These are phyloP conservation scores for Drosophila tropicalis DNA, from an alignment of 1,140 invertebrate genomes.

Conservation along the genomic window DNA sequence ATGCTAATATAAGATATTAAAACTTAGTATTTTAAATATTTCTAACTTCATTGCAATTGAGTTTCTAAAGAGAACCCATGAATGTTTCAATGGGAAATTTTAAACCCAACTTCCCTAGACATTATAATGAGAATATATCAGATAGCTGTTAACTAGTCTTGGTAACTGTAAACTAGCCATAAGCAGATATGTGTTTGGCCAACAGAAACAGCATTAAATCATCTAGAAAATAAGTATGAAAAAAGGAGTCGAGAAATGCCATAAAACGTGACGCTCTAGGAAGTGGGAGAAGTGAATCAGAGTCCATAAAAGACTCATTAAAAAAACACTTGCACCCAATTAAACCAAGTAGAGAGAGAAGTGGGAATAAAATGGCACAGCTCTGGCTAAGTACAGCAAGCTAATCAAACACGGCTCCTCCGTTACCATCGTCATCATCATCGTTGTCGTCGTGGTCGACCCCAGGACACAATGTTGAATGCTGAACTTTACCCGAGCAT, in stretches of 20 bases:
- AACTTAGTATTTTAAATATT: neutral
- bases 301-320: conserved; percentile 77
- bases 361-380: conserved; percentile 6
- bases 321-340: conserved; percentile 79
- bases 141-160: conserved; percentile 7
- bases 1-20: conserved; percentile 8
- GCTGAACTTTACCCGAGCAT: conserved; percentile 56
- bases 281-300: conserved; percentile 19
- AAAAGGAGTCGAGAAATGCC: neutral
- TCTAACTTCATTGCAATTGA: no score
- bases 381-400: conserved; percentile 42
- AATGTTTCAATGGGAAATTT: no score
- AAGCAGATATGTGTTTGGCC: conserved; percentile 23
- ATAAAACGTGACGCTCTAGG: neutral
- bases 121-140: neutral
- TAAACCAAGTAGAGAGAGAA: conserved; percentile 53
- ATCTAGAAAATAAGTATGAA: neutral
- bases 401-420: conserved; percentile 68
- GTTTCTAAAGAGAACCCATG: no score
- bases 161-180: conserved; percentile 6
- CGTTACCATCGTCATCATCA: neutral
- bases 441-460: conserved; percentile 36
- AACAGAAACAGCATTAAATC: conserved; percentile 3
- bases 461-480: conserved; percentile 62
- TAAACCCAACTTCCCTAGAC: no score